Base-by-base conservation (phyloP, 2,888 invertebrate species). In the Adelognathus sp. region DNA sequence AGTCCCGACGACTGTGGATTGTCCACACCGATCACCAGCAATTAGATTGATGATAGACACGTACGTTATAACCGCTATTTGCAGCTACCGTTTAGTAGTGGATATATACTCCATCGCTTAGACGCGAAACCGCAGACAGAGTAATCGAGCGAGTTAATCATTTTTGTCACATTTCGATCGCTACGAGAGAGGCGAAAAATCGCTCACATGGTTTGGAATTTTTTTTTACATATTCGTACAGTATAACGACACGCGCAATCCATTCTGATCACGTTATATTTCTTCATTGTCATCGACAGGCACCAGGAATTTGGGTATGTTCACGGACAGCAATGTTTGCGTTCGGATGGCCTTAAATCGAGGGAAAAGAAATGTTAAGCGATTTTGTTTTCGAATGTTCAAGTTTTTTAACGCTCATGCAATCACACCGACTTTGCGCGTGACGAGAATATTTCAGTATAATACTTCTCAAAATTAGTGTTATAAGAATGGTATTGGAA, bases 71-170 rank as follows among this genome's bases (percentile, higher is more conserved):
- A n/a, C 11, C 11, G 9, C 21, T 24, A 7, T 50, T 61, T 16
- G 27, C 9, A 61, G 9, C 16, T 14, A 29, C n/a, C 16, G 29
- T 44, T 11, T 24, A n/a, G 31, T 36, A 36, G 36, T 1, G 5
- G 46, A 41, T 21, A 50, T 36, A 29, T 44, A 44, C 14, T 58
- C 11, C 7, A 67, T 27, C 39, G 66, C 29, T 11, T 41, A 67
- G 14, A 16, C n/a, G 27, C n/a, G 27, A 24, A 58, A 14, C 21
- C 21, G 16, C 4, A 52, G 52, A 52, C 50, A 14, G 39, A 9
- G n/a, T 9, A 29, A 21, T 27, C 67, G 46, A 44, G 18, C 46
- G 46, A 46, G 50, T 44, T 36, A 76, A 76, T 76, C 72, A 66
- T 66, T 66, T 67, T 72, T 61, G 54, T 41, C 56, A 33, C 60